These are phyloP conservation scores for Colaptes auratus DNA, from an alignment of 2,113 vertebrate species.

Conservation along the genomic window DNA sequence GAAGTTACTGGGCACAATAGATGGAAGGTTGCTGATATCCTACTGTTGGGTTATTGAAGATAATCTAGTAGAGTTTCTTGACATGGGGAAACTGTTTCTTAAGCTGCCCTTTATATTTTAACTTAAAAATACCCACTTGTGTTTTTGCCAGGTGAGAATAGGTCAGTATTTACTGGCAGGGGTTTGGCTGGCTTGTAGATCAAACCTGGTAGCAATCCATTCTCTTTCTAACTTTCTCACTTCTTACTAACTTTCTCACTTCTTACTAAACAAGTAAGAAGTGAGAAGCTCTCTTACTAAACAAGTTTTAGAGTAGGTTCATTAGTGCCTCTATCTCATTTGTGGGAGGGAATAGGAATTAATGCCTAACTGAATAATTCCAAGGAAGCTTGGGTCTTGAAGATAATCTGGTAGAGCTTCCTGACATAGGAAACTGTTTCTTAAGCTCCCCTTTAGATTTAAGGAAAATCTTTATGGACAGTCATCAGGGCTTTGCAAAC, in stretches of 20 bases:
- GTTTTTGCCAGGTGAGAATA: constrained; percentile 15
- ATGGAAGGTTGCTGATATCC: not conserved
- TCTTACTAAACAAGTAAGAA: not conserved
- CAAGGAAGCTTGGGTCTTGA: not conserved
- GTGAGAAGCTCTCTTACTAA: not conserved
- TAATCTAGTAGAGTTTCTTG: not conserved
- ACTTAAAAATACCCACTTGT: not conserved
- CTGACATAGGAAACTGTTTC: not conserved
- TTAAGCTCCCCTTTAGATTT: not conserved
- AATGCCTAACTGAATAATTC: not conserved
- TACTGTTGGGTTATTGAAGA: not conserved
- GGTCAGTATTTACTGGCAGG: not conserved
- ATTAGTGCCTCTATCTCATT: not conserved
- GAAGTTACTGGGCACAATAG: not conserved
- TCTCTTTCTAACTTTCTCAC: no score
- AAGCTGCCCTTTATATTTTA: not conserved
- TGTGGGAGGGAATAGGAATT: not conserved
- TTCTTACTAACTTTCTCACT: no score
- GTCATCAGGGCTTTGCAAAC: not conserved
- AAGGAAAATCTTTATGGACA: not conserved
- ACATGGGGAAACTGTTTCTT: not conserved
- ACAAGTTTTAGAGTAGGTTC: not conserved
- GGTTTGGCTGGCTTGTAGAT: not conserved
- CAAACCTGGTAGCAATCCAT: not conserved
- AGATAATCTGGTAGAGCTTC: not conserved